Evolutionary conservation across 1,140 invertebrate genomes (phyloP).

Genomic region (Doryteuthis pealeii): DNA sequence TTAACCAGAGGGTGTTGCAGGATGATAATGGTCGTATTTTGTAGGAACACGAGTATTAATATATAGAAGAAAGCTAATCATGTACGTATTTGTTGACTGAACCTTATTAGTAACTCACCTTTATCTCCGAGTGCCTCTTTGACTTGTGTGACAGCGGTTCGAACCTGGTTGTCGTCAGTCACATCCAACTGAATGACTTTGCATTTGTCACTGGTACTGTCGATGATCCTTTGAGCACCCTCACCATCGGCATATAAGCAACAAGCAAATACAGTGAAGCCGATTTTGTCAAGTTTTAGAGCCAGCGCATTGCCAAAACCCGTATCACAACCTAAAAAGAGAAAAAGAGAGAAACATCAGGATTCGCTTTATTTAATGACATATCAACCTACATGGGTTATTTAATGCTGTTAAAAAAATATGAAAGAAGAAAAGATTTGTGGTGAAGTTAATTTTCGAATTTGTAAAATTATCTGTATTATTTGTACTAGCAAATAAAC

Average conservation of each 20-base stretch:
- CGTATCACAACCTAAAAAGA: constrained; percentile 50
- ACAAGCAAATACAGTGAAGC: constrained; percentile 66
- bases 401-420: no score
- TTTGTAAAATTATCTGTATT: no score
- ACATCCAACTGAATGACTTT: constrained; percentile 47
- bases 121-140: constrained; percentile 41
- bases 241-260: constrained; percentile 66
- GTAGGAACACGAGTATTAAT: no score
- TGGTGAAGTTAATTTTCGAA: no score
- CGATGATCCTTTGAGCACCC: constrained; percentile 56
- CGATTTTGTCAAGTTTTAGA: constrained; percentile 51
- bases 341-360: background rate
- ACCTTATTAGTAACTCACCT: constrained; percentile 29
- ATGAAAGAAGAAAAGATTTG: no score
- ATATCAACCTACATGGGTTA: no score
- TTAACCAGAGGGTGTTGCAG: no score
- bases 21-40: no score
- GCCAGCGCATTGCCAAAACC: constrained; percentile 57
- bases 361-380: no score
- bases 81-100: no score
- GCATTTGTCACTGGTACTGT: constrained; percentile 44
- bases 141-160: constrained; percentile 37
- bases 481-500: no score
- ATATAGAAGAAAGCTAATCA: no score
- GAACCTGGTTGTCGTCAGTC: constrained; percentile 49